A percentile compares a stretch with the other conserved stretches of the same genome.
phyloP scores from a whole-genome alignment of 2,888 invertebrate species.

The Digitonthophagus gazella region DNA sequence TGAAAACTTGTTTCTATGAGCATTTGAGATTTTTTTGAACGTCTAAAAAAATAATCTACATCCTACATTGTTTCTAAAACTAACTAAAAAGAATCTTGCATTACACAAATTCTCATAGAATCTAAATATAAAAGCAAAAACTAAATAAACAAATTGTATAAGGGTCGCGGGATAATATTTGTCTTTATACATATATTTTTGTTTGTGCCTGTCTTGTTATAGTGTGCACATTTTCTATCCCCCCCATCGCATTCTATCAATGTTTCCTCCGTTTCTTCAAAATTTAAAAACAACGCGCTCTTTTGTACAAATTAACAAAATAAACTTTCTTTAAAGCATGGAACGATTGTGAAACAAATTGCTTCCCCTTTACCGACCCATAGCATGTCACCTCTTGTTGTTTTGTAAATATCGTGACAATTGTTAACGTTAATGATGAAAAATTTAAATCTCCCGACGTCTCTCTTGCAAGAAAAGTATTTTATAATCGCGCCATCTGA shows the following conservation, averaged over 20 bases:
- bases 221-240: conserved; percentile 21
- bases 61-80: neutral
- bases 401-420: neutral
- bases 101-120: too few relatives aligned
- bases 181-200: neutral
- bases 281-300: neutral
- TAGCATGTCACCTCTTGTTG: neutral
- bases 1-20: conserved; percentile 9
- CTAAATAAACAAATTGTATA: conserved; percentile 15
- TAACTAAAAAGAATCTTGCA: neutral
- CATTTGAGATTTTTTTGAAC: neutral
- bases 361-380: neutral
- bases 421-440: neutral
- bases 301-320: neutral
- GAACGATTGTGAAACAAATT: neutral
- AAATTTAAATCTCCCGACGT: neutral
- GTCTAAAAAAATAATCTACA: neutral
- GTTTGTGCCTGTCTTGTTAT: conserved; percentile 36
- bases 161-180: conserved; percentile 16
- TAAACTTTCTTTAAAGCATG: neutral
- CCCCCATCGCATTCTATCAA: neutral
- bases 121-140: neutral
- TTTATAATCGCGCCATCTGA: neutral
- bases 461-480: neutral
- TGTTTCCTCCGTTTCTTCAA: neutral